A percentile compares a stretch with the other conserved stretches of the same genome.
phyloP scores from a whole-genome alignment of 1,140 invertebrate species.

The Choristoneura fumiferana region DNA sequence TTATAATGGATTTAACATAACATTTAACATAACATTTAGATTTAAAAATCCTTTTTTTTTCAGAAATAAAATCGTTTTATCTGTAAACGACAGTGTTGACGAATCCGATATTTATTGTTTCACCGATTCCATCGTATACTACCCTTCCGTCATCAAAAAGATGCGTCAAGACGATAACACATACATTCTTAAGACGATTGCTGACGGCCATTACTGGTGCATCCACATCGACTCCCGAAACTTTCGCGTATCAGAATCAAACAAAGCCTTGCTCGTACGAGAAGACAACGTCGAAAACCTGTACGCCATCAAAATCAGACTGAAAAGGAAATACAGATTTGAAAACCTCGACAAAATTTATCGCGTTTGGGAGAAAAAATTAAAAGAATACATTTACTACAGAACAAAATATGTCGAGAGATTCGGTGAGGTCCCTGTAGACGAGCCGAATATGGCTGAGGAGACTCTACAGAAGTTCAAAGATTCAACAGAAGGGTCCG shows the following conservation, averaged over 20 bases:
- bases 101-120: slow-evolving; percentile 57
- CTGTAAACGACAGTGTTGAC: slow-evolving; percentile 38
- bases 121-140: slow-evolving; percentile 56
- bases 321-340: slow-evolving; percentile 32
- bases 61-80: slow-evolving; percentile 51
- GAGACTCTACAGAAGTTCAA: slow-evolving; percentile 40
- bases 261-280: slow-evolving; percentile 58
- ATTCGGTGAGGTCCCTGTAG: slow-evolving; percentile 28
- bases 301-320: slow-evolving; percentile 48
- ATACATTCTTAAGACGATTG: slow-evolving; percentile 43
- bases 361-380: slow-evolving; percentile 38
- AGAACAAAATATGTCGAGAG: slow-evolving; percentile 42
- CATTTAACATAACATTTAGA: too few relatives aligned
- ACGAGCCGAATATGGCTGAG: slow-evolving; percentile 31
- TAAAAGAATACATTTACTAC: slow-evolving; percentile 55
- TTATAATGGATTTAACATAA: too few relatives aligned
- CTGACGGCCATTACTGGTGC: slow-evolving; percentile 73
- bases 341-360: slow-evolving; percentile 40
- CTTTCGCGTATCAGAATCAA: slow-evolving; percentile 45
- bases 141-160: slow-evolving; percentile 46
- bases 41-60: too few relatives aligned
- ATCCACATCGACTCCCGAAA: slow-evolving; percentile 49
- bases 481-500: slow-evolving; percentile 25
- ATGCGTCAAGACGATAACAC: slow-evolving; percentile 29
- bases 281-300: slow-evolving; percentile 43